A percentile compares a stretch with the other conserved stretches of the same genome.
Evolutionary conservation across 1,140 invertebrate species (phyloP).

Genomic region (Choristoneura fumiferana): DNA sequence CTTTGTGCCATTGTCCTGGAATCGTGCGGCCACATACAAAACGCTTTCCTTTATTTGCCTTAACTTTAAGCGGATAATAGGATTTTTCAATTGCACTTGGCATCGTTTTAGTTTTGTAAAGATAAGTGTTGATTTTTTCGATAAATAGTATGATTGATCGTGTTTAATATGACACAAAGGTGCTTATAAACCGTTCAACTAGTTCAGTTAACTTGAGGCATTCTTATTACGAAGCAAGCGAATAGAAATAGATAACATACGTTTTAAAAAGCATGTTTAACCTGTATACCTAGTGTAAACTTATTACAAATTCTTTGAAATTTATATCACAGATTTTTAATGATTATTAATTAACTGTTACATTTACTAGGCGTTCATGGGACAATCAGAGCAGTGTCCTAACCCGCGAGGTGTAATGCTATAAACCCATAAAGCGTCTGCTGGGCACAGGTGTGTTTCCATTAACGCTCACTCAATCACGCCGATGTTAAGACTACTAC

Average conservation of each 20-base stretch:
- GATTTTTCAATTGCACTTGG: constrained; percentile 20
- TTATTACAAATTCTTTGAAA: constrained; percentile 33
- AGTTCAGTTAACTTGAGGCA: too few species aligned
- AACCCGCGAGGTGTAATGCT: constrained; percentile 58
- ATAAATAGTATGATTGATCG: constrained; percentile 2
- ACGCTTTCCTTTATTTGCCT: constrained; percentile 12
- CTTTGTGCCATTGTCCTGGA: constrained; percentile 14
- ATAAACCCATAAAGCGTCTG: constrained; percentile 66
- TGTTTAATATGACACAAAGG: background rate
- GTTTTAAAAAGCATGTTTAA: too few species aligned
- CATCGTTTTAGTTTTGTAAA: background rate
- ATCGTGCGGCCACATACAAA: constrained; percentile 13
- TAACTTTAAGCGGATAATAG: constrained; percentile 10
- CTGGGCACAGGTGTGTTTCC: constrained; percentile 55
- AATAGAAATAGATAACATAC: too few species aligned
- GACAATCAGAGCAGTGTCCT: constrained; percentile 62
- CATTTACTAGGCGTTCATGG: constrained; percentile 59
- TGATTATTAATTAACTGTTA: constrained; percentile 41
- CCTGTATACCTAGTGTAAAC: too few species aligned
- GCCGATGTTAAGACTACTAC: constrained; percentile 16
- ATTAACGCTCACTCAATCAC: constrained; percentile 1
- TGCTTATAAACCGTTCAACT: too few species aligned
- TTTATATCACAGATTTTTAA: constrained; percentile 40
- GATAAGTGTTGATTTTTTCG: constrained; percentile 7
- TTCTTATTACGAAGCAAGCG: too few species aligned